phyloP scores from a whole-genome alignment of 2,797 vertebrate genomes.

The Sorex maritimensis region DNA sequence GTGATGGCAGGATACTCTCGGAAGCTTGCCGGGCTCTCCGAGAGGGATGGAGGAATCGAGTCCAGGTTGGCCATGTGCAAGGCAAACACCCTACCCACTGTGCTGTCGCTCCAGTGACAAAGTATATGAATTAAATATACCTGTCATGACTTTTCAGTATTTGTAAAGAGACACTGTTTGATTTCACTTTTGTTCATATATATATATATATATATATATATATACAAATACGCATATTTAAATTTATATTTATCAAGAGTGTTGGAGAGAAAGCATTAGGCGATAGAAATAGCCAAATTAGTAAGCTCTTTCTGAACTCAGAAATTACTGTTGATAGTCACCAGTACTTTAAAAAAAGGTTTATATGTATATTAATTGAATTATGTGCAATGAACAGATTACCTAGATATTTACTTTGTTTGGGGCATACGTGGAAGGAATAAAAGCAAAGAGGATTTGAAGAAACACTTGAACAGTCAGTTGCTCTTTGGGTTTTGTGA shows the following conservation, averaged over 20 bases:
- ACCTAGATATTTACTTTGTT: neutral
- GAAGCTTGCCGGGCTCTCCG: too few relatives aligned
- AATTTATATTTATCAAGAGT: neutral
- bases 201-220: too few relatives aligned
- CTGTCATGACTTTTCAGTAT: neutral
- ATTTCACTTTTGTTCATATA: neutral
- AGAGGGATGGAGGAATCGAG: too few relatives aligned
- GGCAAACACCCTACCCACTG: too few relatives aligned
- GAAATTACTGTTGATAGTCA: neutral
- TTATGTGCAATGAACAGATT: neutral
- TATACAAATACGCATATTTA: neutral
- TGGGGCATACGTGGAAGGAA: neutral
- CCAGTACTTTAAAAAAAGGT: neutral
- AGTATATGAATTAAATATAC: neutral
- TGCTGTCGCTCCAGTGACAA: neutral
- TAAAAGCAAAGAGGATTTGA: neutral
- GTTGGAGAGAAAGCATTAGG: neutral
- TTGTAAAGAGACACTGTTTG: neutral
- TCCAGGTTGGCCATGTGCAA: too few relatives aligned
- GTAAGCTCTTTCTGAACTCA: constrained; percentile 37
- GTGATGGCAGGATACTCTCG: too few relatives aligned
- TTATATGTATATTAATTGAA: neutral
- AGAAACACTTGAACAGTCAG: neutral
- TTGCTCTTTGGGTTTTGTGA: neutral
- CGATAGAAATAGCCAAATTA: neutral